phyloP scores from a whole-genome alignment of 1,140 invertebrate species.

The Hormaphis cornu region DNA sequence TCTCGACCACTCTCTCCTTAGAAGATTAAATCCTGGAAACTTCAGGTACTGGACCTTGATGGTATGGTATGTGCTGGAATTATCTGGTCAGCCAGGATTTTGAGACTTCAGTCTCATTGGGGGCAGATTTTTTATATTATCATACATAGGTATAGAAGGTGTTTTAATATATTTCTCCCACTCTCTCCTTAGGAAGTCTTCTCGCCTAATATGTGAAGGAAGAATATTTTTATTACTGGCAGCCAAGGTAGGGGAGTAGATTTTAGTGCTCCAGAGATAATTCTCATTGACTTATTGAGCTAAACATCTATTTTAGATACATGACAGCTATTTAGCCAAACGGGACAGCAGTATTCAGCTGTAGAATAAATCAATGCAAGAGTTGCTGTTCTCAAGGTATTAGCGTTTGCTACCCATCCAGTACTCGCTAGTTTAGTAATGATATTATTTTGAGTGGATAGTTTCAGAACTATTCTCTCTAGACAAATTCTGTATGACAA shows the following conservation, averaged over 20 bases:
- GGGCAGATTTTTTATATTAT: background rate
- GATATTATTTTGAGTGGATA: constrained; percentile 27
- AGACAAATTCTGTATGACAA: constrained; percentile 21
- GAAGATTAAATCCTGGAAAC: background rate
- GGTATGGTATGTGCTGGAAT: background rate
- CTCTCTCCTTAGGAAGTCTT: background rate
- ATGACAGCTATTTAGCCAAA: constrained; percentile 27
- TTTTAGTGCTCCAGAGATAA: constrained; percentile 24
- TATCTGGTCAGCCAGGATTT: background rate
- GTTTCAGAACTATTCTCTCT: constrained; percentile 21
- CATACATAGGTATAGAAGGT: background rate
- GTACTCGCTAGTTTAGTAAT: constrained; percentile 5
- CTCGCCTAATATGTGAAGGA: background rate
- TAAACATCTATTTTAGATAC: constrained; percentile 5
- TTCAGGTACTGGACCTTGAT: background rate
- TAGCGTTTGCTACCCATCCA: constrained; percentile 10
- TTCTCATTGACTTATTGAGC: background rate
- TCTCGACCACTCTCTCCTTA: background rate
- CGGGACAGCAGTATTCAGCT: constrained; percentile 32
- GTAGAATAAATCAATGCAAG: constrained; percentile 30
- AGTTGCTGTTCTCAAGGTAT: constrained; percentile 15
- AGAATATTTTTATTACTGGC: constrained; percentile 21
- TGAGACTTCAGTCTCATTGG: background rate
- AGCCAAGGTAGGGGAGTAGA: constrained; percentile 17
- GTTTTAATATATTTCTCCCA: background rate